Conservation (phyloP, 2,888 invertebrate genomes). For the Maniola hyperantus region DNA sequence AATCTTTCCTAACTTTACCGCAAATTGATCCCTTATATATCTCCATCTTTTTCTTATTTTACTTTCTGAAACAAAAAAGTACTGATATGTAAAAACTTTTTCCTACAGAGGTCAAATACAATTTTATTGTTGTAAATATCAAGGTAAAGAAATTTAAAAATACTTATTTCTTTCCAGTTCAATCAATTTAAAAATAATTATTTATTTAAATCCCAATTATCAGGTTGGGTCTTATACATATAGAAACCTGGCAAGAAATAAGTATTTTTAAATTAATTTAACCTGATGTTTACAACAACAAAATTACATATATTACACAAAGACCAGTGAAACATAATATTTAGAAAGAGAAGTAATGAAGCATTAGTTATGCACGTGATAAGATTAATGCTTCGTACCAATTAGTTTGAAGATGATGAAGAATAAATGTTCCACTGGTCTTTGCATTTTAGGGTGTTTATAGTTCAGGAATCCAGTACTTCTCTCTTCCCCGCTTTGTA, state of each 20-base stretch:
- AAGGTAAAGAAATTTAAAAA: constrained; percentile 2
- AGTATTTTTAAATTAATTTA: constrained; percentile 7
- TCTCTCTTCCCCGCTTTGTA: no score
- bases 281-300: constrained; percentile 6
- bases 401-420: no score
- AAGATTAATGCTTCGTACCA: no score
- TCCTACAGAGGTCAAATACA: constrained; percentile 7
- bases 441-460: no score
- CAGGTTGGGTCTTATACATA: constrained; percentile 6
- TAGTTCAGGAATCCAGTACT: no score
- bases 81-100: constrained; percentile 4
- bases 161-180: constrained; percentile 6
- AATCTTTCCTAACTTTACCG: constrained; percentile 1
- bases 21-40: constrained; percentile 3
- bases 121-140: constrained; percentile 1
- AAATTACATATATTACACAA: no score
- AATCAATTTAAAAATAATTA: constrained; percentile 7
- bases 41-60: constrained; percentile 4
- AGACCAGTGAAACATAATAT: no score
- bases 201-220: constrained; percentile 4
- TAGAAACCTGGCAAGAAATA: constrained; percentile 5
- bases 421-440: no score
- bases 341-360: no score
- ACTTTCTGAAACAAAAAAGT: constrained; percentile 4
- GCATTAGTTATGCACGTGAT: no score